Percentiles rank a stretch among this genome's conserved stretches.
These are phyloP conservation scores for Verasper variegatus DNA, from an alignment of 2,113 vertebrate species.

Conservation along the genomic window DNA sequence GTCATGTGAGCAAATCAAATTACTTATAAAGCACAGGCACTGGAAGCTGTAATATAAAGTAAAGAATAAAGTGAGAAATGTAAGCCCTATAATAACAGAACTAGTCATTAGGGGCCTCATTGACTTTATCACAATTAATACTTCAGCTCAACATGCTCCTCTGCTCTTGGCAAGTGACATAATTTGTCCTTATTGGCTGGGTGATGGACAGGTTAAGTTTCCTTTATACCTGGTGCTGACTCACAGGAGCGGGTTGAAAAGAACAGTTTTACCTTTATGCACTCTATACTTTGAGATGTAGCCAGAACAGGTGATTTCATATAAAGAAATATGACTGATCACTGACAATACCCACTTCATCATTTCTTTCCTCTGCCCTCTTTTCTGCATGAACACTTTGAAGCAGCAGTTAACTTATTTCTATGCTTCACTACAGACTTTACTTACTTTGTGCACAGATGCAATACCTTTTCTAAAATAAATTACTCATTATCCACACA, in stretches of 20 bases:
- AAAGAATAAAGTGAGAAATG: slow-evolving; percentile 15
- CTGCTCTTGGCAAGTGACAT: slow-evolving; percentile 1
- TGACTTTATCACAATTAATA: slow-evolving; percentile 31
- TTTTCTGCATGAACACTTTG: neutral
- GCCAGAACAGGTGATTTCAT: neutral
- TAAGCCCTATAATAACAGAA: slow-evolving; percentile 9
- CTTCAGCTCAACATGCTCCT: slow-evolving; percentile 4
- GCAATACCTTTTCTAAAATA: slow-evolving; percentile 15
- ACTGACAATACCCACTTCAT: neutral
- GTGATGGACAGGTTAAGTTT: slow-evolving; percentile 29
- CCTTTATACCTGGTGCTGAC: slow-evolving; percentile 22
- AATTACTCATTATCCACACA: slow-evolving; percentile 45
- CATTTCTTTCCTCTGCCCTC: neutral
- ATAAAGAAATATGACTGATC: neutral
- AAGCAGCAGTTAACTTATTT: slow-evolving; percentile 8
- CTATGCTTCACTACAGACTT: slow-evolving; percentile 4
- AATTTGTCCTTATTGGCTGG: slow-evolving; percentile 10
- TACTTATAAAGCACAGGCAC: neutral
- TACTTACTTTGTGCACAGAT: neutral
- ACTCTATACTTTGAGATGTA: neutral
- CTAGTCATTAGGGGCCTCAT: neutral
- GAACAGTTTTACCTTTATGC: neutral
- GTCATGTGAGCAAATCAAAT: neutral
- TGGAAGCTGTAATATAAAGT: slow-evolving; percentile 8
- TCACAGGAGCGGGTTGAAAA: slow-evolving; percentile 27